Conservation (phyloP, 2,797 vertebrate genomes). For the Cryptoblepharus egeriae region DNA sequence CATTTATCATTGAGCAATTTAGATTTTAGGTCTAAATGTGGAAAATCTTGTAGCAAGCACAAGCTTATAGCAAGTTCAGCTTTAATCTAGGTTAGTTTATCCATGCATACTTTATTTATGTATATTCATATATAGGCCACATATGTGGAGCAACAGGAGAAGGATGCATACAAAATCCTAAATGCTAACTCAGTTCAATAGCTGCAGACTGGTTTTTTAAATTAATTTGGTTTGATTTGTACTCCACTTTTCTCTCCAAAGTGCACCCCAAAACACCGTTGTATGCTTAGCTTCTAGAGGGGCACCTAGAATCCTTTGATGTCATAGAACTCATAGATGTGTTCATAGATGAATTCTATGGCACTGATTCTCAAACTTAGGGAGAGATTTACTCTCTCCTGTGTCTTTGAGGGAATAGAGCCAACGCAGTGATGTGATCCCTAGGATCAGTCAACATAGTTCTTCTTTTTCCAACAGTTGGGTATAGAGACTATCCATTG, state of each 20-base stretch:
- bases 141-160: too few relatives aligned
- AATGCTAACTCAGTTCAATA: not conserved
- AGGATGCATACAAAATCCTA: not conserved
- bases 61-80: not conserved
- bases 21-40: not conserved
- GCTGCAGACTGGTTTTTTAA: too few relatives aligned
- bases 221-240: too few relatives aligned
- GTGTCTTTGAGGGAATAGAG: too few relatives aligned
- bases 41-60: not conserved
- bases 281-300: not conserved
- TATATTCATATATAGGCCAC: too few relatives aligned
- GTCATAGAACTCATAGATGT: too few relatives aligned
- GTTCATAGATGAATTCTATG: not conserved
- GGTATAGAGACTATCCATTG: not conserved
- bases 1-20: not conserved
- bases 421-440: too few relatives aligned
- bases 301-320: not conserved
- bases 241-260: too few relatives aligned
- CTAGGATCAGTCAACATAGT: not conserved
- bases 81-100: not conserved
- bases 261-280: not conserved
- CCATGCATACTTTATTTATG: not conserved
- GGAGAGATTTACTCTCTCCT: too few relatives aligned
- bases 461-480: not conserved
- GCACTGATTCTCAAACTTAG: not conserved